Evolutionary conservation across 1,140 invertebrate genomes (phyloP).

Genomic region (Scaptomyza hsui): DNA sequence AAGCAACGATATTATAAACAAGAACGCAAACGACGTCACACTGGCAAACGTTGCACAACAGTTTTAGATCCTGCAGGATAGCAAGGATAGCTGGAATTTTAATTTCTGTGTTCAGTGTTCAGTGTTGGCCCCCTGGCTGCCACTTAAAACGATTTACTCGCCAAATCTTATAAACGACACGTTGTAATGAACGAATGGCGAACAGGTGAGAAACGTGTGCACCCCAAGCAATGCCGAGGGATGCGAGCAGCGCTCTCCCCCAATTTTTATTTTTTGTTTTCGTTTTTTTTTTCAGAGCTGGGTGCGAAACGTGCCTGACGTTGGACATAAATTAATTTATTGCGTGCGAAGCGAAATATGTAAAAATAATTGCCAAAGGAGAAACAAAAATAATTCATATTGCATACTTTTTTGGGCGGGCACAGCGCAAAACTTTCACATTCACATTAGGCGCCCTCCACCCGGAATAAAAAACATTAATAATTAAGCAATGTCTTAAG

Average conservation of each 20-base stretch:
- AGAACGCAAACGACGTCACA: constrained; percentile 7
- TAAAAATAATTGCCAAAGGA: constrained; percentile 47
- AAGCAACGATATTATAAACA: constrained; percentile 71
- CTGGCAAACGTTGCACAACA: constrained; percentile 21
- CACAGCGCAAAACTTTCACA: constrained; percentile 59
- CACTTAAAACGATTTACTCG: constrained; percentile 77
- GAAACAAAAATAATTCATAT: constrained; percentile 73
- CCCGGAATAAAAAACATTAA: constrained; percentile 69
- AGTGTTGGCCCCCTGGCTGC: not conserved
- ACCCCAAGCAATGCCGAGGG: constrained; percentile 4
- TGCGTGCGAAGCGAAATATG: constrained; percentile 72
- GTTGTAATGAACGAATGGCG: constrained; percentile 65
- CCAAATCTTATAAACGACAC: constrained; percentile 66
- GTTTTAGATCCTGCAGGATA: constrained; percentile 47
- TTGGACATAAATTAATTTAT: constrained; percentile 82
- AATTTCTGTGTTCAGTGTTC: constrained; percentile 61
- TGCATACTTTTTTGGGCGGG: constrained; percentile 58
- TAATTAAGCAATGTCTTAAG: constrained; percentile 65
- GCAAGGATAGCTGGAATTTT: constrained; percentile 63
- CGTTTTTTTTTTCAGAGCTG: constrained; percentile 19
- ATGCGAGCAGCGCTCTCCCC: not conserved
- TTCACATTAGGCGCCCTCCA: constrained; percentile 22
- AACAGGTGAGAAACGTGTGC: constrained; percentile 75
- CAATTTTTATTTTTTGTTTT: constrained; percentile 6
- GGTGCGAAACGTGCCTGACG: constrained; percentile 75